Conservation (phyloP, 2,888 invertebrate genomes). For the Flexamia atlantica region DNA sequence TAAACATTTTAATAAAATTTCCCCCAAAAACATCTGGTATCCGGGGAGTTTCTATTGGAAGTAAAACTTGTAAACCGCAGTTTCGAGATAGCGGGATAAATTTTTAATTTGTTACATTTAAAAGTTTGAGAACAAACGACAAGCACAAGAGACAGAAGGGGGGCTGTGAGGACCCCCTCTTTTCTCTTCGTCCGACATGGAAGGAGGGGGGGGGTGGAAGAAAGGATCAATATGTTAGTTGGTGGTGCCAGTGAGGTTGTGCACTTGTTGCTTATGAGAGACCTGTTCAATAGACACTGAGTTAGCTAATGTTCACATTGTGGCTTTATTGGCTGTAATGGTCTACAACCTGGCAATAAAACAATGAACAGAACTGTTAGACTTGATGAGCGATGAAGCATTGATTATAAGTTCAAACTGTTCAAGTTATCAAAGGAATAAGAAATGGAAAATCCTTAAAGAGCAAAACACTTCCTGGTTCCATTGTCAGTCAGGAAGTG, state of each 20-base stretch:
- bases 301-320: too few species aligned
- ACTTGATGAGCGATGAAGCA: too few species aligned
- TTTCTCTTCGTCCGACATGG: neutral
- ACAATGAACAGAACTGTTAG: too few species aligned
- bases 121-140: conserved; percentile 28
- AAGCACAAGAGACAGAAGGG: conserved; percentile 57
- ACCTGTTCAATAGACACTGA: neutral
- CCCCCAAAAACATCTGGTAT: conserved; percentile 19
- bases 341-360: too few species aligned
- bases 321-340: too few species aligned
- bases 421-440: too few species aligned
- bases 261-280: conserved; percentile 27
- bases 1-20: conserved; percentile 1
- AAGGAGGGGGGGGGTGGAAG: neutral
- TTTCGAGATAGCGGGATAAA: conserved; percentile 11
- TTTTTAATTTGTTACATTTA: conserved; percentile 7
- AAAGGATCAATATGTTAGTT: conserved; percentile 26
- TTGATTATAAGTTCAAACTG: too few species aligned
- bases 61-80: conserved; percentile 1
- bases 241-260: conserved; percentile 10
- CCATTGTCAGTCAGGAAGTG: too few species aligned
- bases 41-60: neutral
- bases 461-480: too few species aligned
- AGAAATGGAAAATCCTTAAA: too few species aligned
- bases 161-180: conserved; percentile 47